phyloP scores from a whole-genome alignment of 2,888 invertebrate genomes.

The Drosophila infuscata region DNA sequence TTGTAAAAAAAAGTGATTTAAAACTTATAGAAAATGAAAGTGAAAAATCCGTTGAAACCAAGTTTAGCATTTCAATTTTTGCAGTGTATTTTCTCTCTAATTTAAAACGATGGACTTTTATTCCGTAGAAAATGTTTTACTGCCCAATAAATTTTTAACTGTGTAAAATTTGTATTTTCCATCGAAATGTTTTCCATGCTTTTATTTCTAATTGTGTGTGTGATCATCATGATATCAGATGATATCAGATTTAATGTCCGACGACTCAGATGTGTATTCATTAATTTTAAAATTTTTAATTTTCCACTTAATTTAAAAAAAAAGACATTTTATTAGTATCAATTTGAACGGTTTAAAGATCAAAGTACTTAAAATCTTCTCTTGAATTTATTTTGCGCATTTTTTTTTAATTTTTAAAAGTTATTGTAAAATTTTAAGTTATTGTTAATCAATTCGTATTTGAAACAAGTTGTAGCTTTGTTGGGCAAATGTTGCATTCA shows the following conservation, averaged over 20 bases:
- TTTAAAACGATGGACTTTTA: background rate
- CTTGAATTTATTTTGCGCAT: background rate
- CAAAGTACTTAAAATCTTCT: background rate
- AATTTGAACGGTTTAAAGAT: background rate
- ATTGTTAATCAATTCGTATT: background rate
- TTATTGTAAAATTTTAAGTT: background rate
- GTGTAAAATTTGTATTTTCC: background rate
- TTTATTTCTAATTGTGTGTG: background rate
- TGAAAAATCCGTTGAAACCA: background rate
- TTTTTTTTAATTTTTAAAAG: background rate
- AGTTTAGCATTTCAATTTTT: background rate
- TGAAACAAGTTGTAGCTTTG: background rate
- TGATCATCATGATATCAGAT: background rate
- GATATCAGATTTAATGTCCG: background rate
- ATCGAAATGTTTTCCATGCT: background rate
- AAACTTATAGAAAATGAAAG: background rate
- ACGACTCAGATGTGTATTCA: background rate
- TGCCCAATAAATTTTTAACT: background rate
- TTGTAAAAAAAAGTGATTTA: background rate
- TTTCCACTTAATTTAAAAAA: background rate
- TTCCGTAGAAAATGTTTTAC: background rate
- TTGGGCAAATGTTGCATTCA: background rate
- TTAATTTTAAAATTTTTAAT: background rate
- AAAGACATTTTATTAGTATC: background rate
- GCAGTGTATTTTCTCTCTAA: background rate